Evolutionary conservation across 2,888 invertebrate species (phyloP).

Genomic region (Dicyrtoma fusca): DNA sequence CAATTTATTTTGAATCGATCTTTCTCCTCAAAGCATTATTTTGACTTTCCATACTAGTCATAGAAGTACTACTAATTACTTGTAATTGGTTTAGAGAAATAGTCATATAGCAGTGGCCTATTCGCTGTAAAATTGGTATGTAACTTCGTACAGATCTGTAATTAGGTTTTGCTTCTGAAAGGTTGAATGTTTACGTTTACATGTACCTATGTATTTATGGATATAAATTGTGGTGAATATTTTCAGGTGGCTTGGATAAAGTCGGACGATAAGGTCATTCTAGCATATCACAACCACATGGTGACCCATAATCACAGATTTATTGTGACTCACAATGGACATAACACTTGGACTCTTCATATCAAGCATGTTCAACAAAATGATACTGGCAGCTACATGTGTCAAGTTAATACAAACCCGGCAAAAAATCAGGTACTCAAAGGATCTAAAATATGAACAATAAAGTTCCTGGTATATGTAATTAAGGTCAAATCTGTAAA

Average conservation of each 20-base stretch:
- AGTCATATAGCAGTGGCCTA: too few species aligned
- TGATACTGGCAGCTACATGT: constrained; percentile 90
- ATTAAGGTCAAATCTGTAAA: neutral
- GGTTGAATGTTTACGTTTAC: neutral
- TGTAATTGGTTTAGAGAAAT: too few species aligned
- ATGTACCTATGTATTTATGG: neutral
- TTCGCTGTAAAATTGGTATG: neutral
- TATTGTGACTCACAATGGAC: constrained; percentile 87
- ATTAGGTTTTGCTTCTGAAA: too few species aligned
- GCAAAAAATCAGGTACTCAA: constrained; percentile 32
- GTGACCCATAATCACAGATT: constrained; percentile 84
- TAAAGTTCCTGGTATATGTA: neutral
- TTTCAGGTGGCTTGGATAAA: constrained; percentile 88
- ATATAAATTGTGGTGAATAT: constrained; percentile 50
- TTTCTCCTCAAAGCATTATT: too few species aligned
- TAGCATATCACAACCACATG: constrained; percentile 87
- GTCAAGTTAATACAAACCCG: constrained; percentile 30
- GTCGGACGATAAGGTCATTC: constrained; percentile 84
- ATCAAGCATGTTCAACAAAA: constrained; percentile 87
- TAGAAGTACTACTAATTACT: too few species aligned
- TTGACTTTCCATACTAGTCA: too few species aligned
- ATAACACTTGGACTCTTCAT: constrained; percentile 91
- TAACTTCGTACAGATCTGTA: too few species aligned
- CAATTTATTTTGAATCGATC: too few species aligned
- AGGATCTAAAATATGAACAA: neutral